Base-by-base conservation (phyloP, 2,888 invertebrate genomes). In the Nephrotoma appendiculata region DNA sequence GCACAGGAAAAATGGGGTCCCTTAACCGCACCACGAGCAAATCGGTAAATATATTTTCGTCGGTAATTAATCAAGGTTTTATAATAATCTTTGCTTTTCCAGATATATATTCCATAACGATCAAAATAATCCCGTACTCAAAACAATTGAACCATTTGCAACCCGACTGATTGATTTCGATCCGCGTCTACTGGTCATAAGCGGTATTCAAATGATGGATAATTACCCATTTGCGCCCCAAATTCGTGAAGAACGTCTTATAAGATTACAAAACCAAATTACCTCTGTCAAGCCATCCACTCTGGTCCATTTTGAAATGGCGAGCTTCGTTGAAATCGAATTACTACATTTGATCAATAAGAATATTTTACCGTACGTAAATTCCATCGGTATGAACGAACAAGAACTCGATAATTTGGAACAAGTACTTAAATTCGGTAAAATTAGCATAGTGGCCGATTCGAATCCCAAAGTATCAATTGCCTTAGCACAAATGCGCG, bases 201-300 rank as follows among this genome's bases (percentile, higher is more conserved):
- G 96, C 89, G 97, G 97, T 7, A 92, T 97, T 86, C 97, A 97
- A 90, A 96, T 97, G 96, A 96, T 97, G 96, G 97, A 97, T 89
- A 96, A 95, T 90, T 96, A 90, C 86, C 86, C 87, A 41, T 87
- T 88, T 15, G 48, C 44, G 6, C 87, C 91, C 94, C 96, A 95
- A 89, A 92, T 94, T 88, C 93, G 96, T 88, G 92, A 93, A 88
- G 92, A 92, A 88, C 93, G 95, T 88, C 90, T 97, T 86, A 90
- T 92, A 42, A 94, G 94, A 90, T 93, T 97, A 1, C 93, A 93
- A 88, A 90, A 93, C 87, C 95, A 96, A 91, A 94, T 97, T 90
- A 91, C 92, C 86, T 92, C 92, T 9, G 94, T 95, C 88, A 92
- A 94, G 0, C 87, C 89, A 11, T 90, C 92, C 7, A 96, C 96